These are phyloP conservation scores for Mustelus asterias DNA, from an alignment of 2,113 vertebrate genomes.

Conservation along the genomic window DNA sequence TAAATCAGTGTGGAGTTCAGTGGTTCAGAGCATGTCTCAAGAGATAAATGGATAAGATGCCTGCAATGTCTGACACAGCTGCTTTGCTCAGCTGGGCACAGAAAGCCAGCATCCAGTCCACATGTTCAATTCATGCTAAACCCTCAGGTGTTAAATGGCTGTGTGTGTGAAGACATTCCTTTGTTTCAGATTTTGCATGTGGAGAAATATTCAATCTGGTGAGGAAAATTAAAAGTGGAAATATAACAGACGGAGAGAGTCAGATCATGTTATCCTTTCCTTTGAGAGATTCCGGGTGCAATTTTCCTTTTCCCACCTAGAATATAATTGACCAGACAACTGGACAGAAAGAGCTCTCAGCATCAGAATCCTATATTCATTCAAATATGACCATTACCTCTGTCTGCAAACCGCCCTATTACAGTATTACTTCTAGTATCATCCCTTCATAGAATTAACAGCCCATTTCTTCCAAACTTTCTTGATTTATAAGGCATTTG, in stretches of 20 bases:
- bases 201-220: slow-evolving; percentile 23
- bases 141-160: slow-evolving; percentile 14
- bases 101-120: not conserved
- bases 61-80: slow-evolving; percentile 5
- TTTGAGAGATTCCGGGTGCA: not conserved
- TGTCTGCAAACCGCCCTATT: not conserved
- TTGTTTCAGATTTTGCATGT: slow-evolving; percentile 22
- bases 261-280: slow-evolving; percentile 21
- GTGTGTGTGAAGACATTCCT: slow-evolving; percentile 28
- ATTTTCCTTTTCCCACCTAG: not conserved
- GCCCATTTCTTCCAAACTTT: not conserved
- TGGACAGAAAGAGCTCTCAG: not conserved
- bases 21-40: not conserved
- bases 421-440: too few relatives aligned
- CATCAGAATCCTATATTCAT: not conserved
- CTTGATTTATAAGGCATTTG: not conserved
- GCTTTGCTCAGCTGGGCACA: slow-evolving; percentile 28
- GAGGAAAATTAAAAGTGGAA: not conserved
- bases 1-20: slow-evolving; percentile 1
- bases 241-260: not conserved
- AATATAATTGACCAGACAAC: not conserved
- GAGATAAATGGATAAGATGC: not conserved
- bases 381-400: not conserved
- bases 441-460: not conserved
- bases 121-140: not conserved